These are phyloP conservation scores for Lissocephala sabroskyi DNA, from an alignment of 2,888 invertebrate species.

Conservation along the genomic window DNA sequence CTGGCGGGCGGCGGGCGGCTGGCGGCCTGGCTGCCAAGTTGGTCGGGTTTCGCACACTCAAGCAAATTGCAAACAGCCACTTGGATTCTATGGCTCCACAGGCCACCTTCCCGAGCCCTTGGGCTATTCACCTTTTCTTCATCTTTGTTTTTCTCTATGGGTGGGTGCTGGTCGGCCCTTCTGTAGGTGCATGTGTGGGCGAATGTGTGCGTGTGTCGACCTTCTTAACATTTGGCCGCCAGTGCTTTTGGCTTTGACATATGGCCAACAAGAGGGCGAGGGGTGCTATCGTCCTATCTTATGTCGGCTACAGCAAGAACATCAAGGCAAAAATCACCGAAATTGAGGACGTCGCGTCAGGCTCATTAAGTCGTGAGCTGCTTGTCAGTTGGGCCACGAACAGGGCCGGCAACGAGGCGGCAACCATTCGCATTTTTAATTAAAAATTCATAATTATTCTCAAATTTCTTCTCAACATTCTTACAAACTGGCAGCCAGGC, in stretches of 20 bases:
- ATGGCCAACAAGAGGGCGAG: constrained; percentile 28
- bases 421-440: constrained; percentile 15
- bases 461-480: constrained; percentile 18
- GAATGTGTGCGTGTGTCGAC: constrained; percentile 20
- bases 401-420: neutral
- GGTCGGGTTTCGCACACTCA: neutral
- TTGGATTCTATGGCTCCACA: neutral
- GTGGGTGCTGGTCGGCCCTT: neutral
- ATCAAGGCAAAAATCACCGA: constrained; percentile 2
- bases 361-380: neutral
- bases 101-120: neutral
- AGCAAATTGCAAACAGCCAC: constrained; percentile 3
- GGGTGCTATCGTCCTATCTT: no score
- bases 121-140: constrained; percentile 2
- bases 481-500: constrained; percentile 19
- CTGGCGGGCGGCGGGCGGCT: neutral
- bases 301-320: neutral
- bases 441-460: constrained; percentile 31
- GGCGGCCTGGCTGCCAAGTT: neutral
- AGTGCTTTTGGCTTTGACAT: constrained; percentile 36
- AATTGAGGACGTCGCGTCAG: neutral
- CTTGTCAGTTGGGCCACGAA: neutral
- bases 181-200: neutral
- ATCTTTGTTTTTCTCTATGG: neutral
- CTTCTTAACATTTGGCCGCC: constrained; percentile 25